phyloP scores from a whole-genome alignment of 2,797 vertebrate genomes.

The Glyptemys insculpta region DNA sequence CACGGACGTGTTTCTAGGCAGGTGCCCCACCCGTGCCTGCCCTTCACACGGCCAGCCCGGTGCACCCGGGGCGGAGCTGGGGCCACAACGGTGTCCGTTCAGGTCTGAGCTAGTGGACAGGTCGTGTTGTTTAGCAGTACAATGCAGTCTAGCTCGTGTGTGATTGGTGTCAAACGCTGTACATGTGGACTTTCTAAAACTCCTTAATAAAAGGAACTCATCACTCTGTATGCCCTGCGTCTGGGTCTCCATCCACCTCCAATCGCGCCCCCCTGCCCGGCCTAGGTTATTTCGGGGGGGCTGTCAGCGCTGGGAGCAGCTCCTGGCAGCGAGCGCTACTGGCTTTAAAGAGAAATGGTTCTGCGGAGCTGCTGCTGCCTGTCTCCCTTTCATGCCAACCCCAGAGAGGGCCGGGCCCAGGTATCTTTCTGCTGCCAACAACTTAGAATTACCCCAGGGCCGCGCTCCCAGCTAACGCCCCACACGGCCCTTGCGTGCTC shows the following conservation, averaged over 20 bases:
- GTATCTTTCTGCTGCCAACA: background rate
- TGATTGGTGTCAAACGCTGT: conserved; percentile 65
- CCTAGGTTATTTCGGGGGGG: background rate
- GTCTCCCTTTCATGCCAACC: background rate
- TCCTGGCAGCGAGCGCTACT: no score
- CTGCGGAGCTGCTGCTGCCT: background rate
- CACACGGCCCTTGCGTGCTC: fast-evolving
- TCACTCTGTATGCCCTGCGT: background rate
- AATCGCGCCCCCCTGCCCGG: fast-evolving
- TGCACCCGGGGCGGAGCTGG: fast-evolving
- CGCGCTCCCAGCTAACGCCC: no score
- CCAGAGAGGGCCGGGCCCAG: background rate
- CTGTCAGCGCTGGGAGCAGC: background rate
- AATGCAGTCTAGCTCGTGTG: conserved; percentile 55
- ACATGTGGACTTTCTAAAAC: conserved; percentile 66
- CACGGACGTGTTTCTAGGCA: background rate
- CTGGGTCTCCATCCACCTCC: fast-evolving
- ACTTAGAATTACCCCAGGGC: background rate
- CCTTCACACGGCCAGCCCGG: background rate
- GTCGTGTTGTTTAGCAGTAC: conserved; percentile 35
- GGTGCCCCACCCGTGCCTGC: background rate
- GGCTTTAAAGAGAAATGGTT: background rate
- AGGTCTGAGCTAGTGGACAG: background rate
- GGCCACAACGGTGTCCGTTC: background rate
- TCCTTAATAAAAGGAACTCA: conserved; percentile 77